Percentiles rank a stretch among this genome's conserved stretches.
phyloP scores from a whole-genome alignment of 23 tunicate genomes.

The Phallusia fumigata region DNA sequence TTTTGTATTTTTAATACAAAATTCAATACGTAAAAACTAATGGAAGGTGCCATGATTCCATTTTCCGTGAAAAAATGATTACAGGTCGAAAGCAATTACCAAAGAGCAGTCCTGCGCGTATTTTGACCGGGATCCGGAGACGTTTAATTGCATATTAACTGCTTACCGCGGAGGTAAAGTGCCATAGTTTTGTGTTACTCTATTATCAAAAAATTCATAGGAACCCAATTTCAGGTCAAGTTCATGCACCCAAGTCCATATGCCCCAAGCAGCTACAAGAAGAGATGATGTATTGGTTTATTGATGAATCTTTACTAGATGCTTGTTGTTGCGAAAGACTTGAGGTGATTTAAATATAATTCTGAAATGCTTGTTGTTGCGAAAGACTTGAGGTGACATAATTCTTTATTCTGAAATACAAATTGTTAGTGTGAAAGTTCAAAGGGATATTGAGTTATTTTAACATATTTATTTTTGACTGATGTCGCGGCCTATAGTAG shows the following conservation, averaged over 20 bases:
- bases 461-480: no score
- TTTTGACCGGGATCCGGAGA: conserved; percentile 60
- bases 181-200: not conserved
- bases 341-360: conserved; percentile 4
- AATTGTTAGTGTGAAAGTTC: no score
- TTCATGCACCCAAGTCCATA: conserved; percentile 41
- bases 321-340: conserved; percentile 37
- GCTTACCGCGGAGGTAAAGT: conserved; percentile 41
- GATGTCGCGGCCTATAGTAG: no score
- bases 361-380: not conserved
- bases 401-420: not conserved
- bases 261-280: conserved; percentile 42
- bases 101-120: not conserved
- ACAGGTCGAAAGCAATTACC: no score
- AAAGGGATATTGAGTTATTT: not conserved
- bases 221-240: not conserved
- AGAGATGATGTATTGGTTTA: conserved; percentile 44
- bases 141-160: conserved; percentile 20
- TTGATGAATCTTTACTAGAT: conserved; percentile 47
- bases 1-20: no score
- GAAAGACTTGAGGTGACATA: conserved; percentile 30
- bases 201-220: not conserved
- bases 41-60: no score
- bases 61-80: no score
- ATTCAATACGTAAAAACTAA: no score